Evolutionary conservation across 2,113 vertebrate genomes (phyloP).

Genomic region (Cygnus atratus): DNA sequence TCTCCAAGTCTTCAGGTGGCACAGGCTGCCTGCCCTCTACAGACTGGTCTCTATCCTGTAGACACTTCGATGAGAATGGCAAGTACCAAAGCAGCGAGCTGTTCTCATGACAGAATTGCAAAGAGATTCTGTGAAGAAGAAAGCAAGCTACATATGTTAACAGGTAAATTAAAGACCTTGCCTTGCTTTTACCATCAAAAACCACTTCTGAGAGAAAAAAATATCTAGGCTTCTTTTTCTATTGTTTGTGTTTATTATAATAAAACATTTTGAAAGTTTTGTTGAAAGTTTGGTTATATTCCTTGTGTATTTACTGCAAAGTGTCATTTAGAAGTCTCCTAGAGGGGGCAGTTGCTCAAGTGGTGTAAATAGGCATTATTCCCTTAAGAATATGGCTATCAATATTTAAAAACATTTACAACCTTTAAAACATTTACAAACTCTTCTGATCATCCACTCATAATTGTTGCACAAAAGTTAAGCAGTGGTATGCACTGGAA

Average conservation of each 20-base stretch:
- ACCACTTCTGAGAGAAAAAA: neutral
- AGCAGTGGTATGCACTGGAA: neutral
- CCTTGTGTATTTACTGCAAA: neutral
- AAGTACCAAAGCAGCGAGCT: neutral
- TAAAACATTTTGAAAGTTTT: neutral
- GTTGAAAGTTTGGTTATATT: neutral
- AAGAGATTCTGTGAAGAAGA: neutral
- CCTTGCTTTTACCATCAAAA: neutral
- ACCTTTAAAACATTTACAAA: neutral
- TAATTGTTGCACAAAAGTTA: neutral
- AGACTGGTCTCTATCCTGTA: neutral
- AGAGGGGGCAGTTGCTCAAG: neutral
- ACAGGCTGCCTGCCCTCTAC: neutral
- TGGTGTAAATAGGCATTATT: neutral
- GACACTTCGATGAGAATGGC: neutral
- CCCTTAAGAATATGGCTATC: neutral
- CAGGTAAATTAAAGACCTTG: neutral
- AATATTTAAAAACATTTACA: neutral
- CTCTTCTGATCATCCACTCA: neutral
- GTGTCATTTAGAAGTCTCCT: neutral
- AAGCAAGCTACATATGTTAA: neutral
- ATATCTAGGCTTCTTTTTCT: neutral
- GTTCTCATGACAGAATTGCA: neutral
- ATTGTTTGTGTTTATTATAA: neutral
- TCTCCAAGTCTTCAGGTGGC: neutral